A percentile compares a stretch with the other conserved stretches of the same genome.
Evolutionary conservation across 2,888 invertebrate species (phyloP).

Genomic region (Megastigmus dorsalis): DNA sequence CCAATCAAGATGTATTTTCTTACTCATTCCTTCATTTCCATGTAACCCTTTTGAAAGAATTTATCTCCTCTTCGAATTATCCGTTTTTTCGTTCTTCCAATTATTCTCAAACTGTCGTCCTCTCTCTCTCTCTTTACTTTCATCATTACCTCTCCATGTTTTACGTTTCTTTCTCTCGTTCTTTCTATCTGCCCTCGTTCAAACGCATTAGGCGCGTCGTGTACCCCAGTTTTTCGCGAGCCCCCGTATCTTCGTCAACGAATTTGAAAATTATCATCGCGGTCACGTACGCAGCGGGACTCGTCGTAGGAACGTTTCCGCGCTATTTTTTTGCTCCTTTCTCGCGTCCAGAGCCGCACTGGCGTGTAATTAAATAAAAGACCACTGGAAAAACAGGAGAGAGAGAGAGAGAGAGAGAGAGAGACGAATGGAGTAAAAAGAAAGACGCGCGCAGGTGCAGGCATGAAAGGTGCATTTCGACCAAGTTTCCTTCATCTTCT

Average conservation of each 20-base stretch:
- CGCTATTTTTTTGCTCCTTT: constrained; percentile 33
- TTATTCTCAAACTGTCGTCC: too few species aligned
- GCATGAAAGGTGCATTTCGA: constrained; percentile 7
- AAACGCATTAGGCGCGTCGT: neutral
- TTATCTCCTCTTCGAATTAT: too few species aligned
- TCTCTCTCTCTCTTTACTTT: neutral
- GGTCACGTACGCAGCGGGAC: constrained; percentile 20
- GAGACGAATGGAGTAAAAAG: neutral
- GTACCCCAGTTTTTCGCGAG: neutral
- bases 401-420: neutral
- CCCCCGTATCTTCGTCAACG: neutral
- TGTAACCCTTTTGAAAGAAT: too few species aligned
- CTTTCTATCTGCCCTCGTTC: neutral
- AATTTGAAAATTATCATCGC: constrained; percentile 40
- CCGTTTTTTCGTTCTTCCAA: too few species aligned
- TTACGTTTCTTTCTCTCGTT: neutral
- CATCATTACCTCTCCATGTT: neutral
- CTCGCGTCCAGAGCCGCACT: constrained; percentile 38
- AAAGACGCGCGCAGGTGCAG: neutral
- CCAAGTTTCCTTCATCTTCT: constrained; percentile 9
- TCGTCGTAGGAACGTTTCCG: constrained; percentile 1
- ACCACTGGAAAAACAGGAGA: constrained; percentile 9
- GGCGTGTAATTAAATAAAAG: constrained; percentile 60
- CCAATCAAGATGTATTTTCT: too few species aligned
- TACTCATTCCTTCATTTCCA: too few species aligned